Conservation (phyloP, 1,140 invertebrate species). For the Harpegnathos saltator region DNA sequence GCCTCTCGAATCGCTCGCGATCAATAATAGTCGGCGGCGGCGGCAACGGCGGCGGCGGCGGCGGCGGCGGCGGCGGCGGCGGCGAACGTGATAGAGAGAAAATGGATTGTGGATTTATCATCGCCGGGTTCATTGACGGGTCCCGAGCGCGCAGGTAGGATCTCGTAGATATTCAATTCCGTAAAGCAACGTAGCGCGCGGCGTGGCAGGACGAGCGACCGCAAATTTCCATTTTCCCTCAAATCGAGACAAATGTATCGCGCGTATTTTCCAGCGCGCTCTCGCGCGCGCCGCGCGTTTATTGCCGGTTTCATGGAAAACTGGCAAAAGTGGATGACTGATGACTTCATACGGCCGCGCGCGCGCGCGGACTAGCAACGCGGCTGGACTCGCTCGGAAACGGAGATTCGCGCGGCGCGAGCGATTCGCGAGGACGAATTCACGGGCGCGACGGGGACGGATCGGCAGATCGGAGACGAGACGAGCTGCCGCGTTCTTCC, state of each 20-base stretch:
- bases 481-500: neutral
- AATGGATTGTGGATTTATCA: constrained; percentile 53
- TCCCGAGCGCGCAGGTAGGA: constrained; percentile 5
- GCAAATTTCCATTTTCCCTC: constrained; percentile 12
- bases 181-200: neutral
- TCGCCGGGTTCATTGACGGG: constrained; percentile 6
- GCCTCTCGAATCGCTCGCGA: neutral
- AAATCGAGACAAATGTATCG: constrained; percentile 34
- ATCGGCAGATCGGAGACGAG: no score
- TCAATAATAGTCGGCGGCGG: neutral
- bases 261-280: neutral
- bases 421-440: no score
- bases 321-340: no score
- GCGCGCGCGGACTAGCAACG: no score
- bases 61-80: no score
- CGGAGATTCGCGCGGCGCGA: no score
- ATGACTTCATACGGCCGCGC: no score
- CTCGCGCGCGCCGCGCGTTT: no score
- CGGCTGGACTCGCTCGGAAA: no score
- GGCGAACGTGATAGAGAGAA: constrained; percentile 8
- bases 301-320: no score
- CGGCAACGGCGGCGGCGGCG: no score
- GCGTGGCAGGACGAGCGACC: constrained; percentile 3
- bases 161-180: constrained; percentile 21
- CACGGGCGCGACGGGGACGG: neutral